Evolutionary conservation across 2,113 vertebrate genomes (phyloP).

Genomic region (Leucoraja erinaceus): DNA sequence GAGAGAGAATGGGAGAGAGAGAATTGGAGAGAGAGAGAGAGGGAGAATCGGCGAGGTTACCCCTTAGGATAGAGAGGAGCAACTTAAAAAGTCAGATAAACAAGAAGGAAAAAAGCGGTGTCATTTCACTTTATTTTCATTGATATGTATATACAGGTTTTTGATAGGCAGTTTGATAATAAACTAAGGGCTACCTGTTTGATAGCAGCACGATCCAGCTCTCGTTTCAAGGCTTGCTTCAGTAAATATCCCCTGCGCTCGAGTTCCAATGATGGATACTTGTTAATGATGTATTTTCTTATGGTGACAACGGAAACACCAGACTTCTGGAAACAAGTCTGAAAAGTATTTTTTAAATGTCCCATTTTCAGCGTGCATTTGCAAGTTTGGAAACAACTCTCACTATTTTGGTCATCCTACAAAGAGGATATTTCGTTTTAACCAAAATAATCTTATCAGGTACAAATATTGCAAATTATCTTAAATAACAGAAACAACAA

Average conservation of each 20-base stretch:
- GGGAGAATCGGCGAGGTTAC: no score
- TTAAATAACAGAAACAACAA: not conserved
- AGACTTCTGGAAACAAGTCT: slow-evolving; percentile 79
- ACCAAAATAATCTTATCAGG: not conserved
- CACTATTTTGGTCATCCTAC: not conserved
- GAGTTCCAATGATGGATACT: slow-evolving; percentile 85
- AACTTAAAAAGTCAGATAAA: not conserved
- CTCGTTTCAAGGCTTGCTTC: slow-evolving; percentile 84
- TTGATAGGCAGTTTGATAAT: not conserved
- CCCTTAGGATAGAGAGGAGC: not conserved
- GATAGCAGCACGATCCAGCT: slow-evolving; percentile 83
- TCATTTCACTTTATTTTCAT: not conserved
- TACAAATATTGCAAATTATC: not conserved
- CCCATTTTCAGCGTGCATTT: slow-evolving; percentile 11
- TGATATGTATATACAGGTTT: not conserved
- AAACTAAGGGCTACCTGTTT: slow-evolving; percentile 70
- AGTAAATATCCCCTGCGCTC: slow-evolving; percentile 86
- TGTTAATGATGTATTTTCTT: slow-evolving; percentile 83
- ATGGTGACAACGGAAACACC: slow-evolving; percentile 82
- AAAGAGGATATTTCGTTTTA: not conserved
- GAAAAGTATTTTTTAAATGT: slow-evolving; percentile 40
- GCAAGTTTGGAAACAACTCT: not conserved
- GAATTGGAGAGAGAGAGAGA: no score
- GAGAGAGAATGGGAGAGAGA: no score
- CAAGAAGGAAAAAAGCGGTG: not conserved